Conservation (phyloP, 2,797 vertebrate species). For the Mormyrops attenuatus region DNA sequence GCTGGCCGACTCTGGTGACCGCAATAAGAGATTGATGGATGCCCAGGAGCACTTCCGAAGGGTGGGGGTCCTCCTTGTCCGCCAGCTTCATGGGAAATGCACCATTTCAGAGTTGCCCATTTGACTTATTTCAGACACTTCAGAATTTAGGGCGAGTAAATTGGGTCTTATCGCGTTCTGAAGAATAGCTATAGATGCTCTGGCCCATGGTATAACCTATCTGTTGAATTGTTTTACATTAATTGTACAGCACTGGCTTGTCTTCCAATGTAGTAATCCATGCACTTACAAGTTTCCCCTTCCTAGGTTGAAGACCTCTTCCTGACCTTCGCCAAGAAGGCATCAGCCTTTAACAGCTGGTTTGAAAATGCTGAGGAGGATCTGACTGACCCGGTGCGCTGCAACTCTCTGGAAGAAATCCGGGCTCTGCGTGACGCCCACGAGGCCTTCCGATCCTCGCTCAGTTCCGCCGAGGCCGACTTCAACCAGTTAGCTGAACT, state of each 20-base stretch:
- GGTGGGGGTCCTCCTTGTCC: constrained; percentile 51
- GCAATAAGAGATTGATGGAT: constrained; percentile 94
- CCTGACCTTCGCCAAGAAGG: constrained; percentile 98
- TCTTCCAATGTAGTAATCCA: neutral
- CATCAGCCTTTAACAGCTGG: constrained; percentile 98
- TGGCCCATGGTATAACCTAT: neutral
- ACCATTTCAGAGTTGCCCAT: neutral
- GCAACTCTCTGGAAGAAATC: constrained; percentile 97
- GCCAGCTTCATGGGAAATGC: neutral
- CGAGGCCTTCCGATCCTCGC: constrained; percentile 89
- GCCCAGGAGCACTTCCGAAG: constrained; percentile 97
- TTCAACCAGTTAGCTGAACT: constrained; percentile 95
- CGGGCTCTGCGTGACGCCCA: constrained; percentile 88
- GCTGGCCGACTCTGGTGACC: constrained; percentile 81
- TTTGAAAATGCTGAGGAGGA: constrained; percentile 98
- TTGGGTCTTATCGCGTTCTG: neutral
- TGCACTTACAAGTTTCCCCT: neutral
- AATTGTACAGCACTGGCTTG: neutral
- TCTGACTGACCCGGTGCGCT: constrained; percentile 90
- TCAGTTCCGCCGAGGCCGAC: constrained; percentile 91
- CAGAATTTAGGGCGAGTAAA: neutral
- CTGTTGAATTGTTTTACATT: neutral
- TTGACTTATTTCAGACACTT: neutral
- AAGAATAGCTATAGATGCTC: neutral
- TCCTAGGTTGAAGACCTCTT: constrained; percentile 92